These are phyloP conservation scores for Macaria liturata DNA, from an alignment of 2,888 invertebrate genomes.

Conservation along the genomic window DNA sequence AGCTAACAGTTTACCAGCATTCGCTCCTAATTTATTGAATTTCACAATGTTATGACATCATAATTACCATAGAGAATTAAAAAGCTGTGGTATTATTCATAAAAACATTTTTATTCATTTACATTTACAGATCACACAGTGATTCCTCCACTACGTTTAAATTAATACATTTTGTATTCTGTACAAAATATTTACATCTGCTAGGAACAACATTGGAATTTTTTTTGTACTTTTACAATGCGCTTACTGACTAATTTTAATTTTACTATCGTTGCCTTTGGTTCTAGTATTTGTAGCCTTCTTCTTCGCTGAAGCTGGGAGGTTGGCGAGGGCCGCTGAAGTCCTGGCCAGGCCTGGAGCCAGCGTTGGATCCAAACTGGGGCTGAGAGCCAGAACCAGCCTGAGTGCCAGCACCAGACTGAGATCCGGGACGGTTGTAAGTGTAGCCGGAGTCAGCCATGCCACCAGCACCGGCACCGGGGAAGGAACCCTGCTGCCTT, in stretches of 20 bases:
- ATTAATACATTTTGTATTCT: slow-evolving; percentile 48
- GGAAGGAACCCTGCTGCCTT: slow-evolving; percentile 30
- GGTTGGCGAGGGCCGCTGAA: slow-evolving; percentile 72
- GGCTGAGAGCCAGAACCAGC: slow-evolving; percentile 15
- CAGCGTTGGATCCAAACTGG: slow-evolving; percentile 29
- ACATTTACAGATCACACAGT: slow-evolving; percentile 56
- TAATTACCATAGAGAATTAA: neutral
- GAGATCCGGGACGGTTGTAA: slow-evolving; percentile 36
- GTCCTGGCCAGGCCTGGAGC: slow-evolving; percentile 4
- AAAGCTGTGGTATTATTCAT: neutral
- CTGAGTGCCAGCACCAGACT: slow-evolving; percentile 17
- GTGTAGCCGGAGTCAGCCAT: slow-evolving; percentile 34
- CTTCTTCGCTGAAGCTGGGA: slow-evolving; percentile 70
- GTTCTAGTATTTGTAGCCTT: slow-evolving; percentile 74
- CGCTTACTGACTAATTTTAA: slow-evolving; percentile 40
- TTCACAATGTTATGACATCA: no score
- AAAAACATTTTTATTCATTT: slow-evolving; percentile 35
- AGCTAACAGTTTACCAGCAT: no score
- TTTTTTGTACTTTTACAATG: slow-evolving; percentile 51
- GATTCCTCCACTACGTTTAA: slow-evolving; percentile 45
- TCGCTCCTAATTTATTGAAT: no score
- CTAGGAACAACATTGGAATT: slow-evolving; percentile 29
- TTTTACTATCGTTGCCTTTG: slow-evolving; percentile 51
- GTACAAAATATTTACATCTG: slow-evolving; percentile 45
- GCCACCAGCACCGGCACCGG: slow-evolving; percentile 3